A percentile compares a stretch with the other conserved stretches of the same genome.
Conservation (phyloP, 2,113 vertebrate genomes). For the Epinephelus cyanopodus region DNA sequence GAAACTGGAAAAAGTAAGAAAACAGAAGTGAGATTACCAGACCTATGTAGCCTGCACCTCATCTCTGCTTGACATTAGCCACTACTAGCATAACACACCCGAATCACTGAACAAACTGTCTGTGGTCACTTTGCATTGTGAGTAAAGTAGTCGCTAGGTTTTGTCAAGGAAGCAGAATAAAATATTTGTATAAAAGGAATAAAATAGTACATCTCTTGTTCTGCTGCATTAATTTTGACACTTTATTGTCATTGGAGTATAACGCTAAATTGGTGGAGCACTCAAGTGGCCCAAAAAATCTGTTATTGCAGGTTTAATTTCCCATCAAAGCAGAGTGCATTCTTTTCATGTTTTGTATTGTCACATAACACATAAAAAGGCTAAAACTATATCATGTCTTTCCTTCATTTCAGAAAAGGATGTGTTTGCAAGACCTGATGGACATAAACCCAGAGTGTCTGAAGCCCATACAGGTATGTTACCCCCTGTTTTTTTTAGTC, state of each 20-base stretch:
- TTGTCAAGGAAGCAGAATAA: neutral
- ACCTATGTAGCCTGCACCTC: neutral
- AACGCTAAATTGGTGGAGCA: no score
- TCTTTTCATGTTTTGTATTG: neutral
- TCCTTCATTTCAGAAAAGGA: constrained; percentile 74
- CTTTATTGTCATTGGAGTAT: no score
- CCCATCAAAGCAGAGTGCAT: neutral
- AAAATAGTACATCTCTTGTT: no score
- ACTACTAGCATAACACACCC: neutral
- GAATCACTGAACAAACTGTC: neutral
- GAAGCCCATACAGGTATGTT: constrained; percentile 63
- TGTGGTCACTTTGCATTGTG: neutral
- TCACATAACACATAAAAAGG: neutral
- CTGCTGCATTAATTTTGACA: no score
- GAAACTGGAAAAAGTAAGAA: no score
- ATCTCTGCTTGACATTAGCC: neutral
- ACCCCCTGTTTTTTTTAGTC: neutral
- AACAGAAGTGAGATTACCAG: neutral
- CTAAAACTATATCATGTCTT: neutral
- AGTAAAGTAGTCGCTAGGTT: no score
- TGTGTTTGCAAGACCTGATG: constrained; percentile 48
- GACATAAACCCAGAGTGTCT: constrained; percentile 12
- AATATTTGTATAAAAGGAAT: neutral
- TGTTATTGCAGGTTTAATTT: neutral
- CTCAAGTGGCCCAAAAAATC: no score